phyloP scores from a whole-genome alignment of 2,797 vertebrate genomes.

The Margarornis squamiger region DNA sequence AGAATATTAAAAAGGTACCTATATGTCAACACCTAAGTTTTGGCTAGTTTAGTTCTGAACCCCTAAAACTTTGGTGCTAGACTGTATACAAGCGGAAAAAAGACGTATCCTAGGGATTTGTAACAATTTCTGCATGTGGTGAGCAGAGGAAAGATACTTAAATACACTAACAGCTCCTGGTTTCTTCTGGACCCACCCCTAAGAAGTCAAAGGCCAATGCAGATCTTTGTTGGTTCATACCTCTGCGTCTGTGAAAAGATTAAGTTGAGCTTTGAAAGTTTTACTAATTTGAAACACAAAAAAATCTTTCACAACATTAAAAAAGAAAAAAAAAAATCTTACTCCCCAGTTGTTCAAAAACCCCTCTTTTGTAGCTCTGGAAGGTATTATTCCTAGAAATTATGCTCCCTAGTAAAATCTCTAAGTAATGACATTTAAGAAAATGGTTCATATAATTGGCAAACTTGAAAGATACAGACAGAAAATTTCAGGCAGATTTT shows the following conservation, averaged over 20 bases:
- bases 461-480: not conserved
- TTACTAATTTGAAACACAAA: not conserved
- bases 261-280: not conserved
- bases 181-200: not conserved
- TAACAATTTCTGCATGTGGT: not conserved
- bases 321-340: accelerated
- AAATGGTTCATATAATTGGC: not conserved
- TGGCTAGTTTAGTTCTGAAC: not conserved
- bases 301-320: not conserved
- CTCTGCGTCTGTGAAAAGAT: not conserved
- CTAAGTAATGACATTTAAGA: not conserved
- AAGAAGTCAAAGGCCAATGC: not conserved
- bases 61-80: accelerated
- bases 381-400: not conserved
- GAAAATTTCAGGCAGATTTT: not conserved
- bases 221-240: not conserved
- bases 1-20: not conserved
- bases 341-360: not conserved
- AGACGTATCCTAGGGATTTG: not conserved
- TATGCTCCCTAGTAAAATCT: not conserved
- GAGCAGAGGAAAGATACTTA: not conserved
- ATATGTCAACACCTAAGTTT: not conserved
- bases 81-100: not conserved
- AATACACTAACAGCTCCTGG: not conserved
- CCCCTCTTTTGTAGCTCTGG: not conserved